These are phyloP conservation scores for Ptiloglossa arizonensis DNA, from an alignment of 1,140 invertebrate genomes.

Conservation along the genomic window DNA sequence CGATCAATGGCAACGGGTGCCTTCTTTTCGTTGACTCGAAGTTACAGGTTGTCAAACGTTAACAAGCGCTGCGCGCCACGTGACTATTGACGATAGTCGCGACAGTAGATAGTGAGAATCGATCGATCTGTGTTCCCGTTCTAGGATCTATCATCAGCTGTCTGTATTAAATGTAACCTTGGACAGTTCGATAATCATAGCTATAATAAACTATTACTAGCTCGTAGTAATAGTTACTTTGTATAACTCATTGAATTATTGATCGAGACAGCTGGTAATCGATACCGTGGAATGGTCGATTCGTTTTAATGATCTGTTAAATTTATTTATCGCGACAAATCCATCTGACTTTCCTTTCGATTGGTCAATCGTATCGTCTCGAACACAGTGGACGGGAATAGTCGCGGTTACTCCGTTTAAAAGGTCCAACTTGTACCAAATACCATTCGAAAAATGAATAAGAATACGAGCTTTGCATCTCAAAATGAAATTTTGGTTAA, in stretches of 20 bases:
- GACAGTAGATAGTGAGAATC: background rate
- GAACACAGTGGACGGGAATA: background rate
- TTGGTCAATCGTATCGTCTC: conserved; percentile 1
- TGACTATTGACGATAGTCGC: conserved; percentile 1
- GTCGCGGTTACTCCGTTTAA: conserved; percentile 22
- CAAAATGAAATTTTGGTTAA: too few species aligned
- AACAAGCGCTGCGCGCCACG: conserved; percentile 15
- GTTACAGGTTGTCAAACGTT: conserved; percentile 38
- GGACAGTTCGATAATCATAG: conserved; percentile 18
- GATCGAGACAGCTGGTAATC: conserved; percentile 11
- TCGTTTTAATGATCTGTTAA: background rate
- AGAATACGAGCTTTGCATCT: too few species aligned
- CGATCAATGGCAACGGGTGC: background rate
- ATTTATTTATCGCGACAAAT: background rate
- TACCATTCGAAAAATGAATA: background rate
- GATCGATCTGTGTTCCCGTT: background rate
- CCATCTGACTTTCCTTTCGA: background rate
- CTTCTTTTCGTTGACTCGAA: conserved; percentile 43
- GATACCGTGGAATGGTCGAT: background rate
- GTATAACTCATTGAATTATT: conserved; percentile 17
- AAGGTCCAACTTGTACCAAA: too few species aligned
- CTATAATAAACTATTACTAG: conserved; percentile 11
- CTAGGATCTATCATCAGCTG: background rate
- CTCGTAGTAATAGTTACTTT: conserved; percentile 25
- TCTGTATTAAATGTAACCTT: background rate